Evolutionary conservation across 2,888 invertebrate species (phyloP).

Genomic region (Eurytoma adleriae): DNA sequence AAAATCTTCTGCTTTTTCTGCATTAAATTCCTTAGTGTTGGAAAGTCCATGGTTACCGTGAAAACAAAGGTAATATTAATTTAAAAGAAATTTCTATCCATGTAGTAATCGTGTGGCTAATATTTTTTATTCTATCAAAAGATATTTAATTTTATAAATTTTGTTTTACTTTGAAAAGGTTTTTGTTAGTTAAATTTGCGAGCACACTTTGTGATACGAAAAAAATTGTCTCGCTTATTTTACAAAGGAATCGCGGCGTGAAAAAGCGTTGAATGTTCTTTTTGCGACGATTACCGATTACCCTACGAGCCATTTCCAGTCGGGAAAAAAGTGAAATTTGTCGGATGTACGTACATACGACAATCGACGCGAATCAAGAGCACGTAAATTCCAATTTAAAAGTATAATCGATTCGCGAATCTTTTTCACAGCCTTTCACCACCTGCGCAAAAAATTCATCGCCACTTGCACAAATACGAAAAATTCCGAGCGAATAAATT

Average conservation of each 20-base stretch:
- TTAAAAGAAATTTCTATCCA: no score
- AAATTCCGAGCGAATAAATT: background rate
- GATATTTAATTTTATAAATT: no score
- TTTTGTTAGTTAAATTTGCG: no score
- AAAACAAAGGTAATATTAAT: no score
- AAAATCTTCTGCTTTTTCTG: no score
- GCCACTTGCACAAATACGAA: background rate
- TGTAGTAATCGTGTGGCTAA: no score
- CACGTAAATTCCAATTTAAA: constrained; percentile 65
- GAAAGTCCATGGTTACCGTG: no score
- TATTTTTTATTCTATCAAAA: no score
- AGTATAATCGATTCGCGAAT: constrained; percentile 66
- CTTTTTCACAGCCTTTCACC: constrained; percentile 28
- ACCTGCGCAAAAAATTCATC: background rate
- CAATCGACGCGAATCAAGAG: constrained; percentile 64
- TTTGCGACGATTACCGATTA: constrained; percentile 54
- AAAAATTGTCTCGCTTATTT: constrained; percentile 33
- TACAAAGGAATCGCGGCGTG: constrained; percentile 54
- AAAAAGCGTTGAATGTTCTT: constrained; percentile 54
- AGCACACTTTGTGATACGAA: background rate
- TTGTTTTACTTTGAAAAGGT: no score
- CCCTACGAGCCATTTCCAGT: constrained; percentile 48
- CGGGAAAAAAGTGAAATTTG: constrained; percentile 31
- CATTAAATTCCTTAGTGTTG: no score
- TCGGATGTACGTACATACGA: constrained; percentile 34